These are phyloP conservation scores for Grammomys surdaster DNA, from an alignment of 2,113 vertebrate species.

Conservation along the genomic window DNA sequence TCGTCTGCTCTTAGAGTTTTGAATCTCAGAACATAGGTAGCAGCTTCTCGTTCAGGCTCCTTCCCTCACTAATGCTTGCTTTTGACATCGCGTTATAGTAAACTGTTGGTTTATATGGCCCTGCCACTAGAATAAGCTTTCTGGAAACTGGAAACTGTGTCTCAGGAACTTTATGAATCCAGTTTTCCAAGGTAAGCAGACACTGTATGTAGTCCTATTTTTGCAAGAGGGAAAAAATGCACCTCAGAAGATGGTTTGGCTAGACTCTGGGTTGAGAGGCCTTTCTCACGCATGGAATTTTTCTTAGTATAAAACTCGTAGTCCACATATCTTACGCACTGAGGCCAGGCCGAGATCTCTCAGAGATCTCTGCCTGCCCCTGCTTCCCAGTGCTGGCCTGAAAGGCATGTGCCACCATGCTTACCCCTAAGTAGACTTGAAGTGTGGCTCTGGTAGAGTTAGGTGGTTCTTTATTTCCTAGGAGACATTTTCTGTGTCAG, in stretches of 20 bases:
- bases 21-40: not conserved
- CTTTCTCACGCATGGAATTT: not conserved
- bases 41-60: not conserved
- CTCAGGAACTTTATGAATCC: not conserved
- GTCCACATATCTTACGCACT: not conserved
- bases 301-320: not conserved
- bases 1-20: not conserved
- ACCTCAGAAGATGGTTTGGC: not conserved
- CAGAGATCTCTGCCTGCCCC: not conserved
- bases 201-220: not conserved
- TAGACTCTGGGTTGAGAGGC: not conserved
- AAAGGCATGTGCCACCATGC: not conserved
- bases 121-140: not conserved
- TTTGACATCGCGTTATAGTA: not conserved
- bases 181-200: not conserved
- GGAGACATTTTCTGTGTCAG: not conserved
- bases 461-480: not conserved
- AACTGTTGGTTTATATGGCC: not conserved
- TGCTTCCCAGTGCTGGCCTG: not conserved
- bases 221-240: conserved; percentile 25
- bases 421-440: not conserved
- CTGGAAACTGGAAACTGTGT: not conserved
- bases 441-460: not conserved
- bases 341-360: not conserved
- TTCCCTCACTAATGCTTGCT: not conserved